Conservation (phyloP, 2,888 invertebrate genomes). For the Machimus atricapillus region DNA sequence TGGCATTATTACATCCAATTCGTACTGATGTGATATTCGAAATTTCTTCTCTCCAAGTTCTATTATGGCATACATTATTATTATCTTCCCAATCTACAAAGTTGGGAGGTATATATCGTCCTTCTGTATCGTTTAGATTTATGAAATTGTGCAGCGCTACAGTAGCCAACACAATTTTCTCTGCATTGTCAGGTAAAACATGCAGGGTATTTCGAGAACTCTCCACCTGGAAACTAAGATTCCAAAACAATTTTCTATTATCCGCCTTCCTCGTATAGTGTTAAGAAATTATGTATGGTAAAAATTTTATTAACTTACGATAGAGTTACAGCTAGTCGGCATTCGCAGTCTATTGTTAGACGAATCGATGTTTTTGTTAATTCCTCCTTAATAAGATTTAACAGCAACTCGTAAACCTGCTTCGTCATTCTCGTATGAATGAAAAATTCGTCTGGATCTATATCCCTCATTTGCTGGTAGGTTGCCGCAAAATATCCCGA, state of each 20-base stretch:
- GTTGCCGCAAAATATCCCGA: no score
- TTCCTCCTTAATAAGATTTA: no score
- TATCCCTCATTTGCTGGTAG: no score
- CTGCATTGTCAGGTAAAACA: constrained; percentile 44
- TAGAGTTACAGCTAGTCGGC: constrained; percentile 13
- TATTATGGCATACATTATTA: background rate
- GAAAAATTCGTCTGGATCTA: no score
- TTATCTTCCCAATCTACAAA: constrained; percentile 11
- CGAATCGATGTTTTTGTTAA: no score
- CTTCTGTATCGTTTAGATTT: background rate
- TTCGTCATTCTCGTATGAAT: no score
- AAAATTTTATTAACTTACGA: background rate
- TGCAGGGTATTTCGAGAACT: constrained; percentile 44
- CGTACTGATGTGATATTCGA: background rate
- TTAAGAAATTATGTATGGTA: background rate
- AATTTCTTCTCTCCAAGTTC: background rate
- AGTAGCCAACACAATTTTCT: constrained; percentile 44
- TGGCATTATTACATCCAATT: no score
- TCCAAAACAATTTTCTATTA: constrained; percentile 47
- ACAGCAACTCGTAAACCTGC: no score
- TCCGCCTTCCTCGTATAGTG: constrained; percentile 2
- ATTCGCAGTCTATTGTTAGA: background rate
- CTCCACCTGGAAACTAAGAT: constrained; percentile 46
- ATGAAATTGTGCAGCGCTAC: constrained; percentile 46
- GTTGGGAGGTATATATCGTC: background rate